Conservation (phyloP, 2,113 vertebrate genomes). For the Girardinichthys multiradiatus region DNA sequence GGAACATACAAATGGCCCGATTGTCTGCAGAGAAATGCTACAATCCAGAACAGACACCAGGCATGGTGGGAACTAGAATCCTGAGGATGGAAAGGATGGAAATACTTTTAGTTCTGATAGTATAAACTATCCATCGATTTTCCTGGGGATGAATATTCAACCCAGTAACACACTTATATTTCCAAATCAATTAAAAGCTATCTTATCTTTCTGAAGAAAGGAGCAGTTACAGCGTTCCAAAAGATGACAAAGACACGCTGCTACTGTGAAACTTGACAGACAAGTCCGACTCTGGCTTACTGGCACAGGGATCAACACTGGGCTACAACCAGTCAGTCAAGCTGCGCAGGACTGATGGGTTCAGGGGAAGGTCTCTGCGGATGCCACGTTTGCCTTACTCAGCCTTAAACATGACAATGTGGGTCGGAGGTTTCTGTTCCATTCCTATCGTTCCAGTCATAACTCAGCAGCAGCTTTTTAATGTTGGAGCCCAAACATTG, state of each 20-base stretch:
- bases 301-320: slow-evolving; percentile 18
- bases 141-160: background rate
- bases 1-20: slow-evolving; percentile 9
- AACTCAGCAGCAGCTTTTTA: background rate
- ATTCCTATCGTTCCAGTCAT: background rate
- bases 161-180: slow-evolving; percentile 8
- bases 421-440: background rate
- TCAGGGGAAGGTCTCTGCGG: slow-evolving; percentile 30
- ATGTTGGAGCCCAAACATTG: background rate
- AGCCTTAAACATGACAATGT: slow-evolving; percentile 26
- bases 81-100: slow-evolving; percentile 9
- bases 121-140: slow-evolving; percentile 3
- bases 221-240: slow-evolving; percentile 9
- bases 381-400: slow-evolving; percentile 18
- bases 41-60: slow-evolving; percentile 5
- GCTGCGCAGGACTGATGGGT: slow-evolving; percentile 41
- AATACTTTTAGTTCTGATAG: background rate
- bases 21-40: slow-evolving; percentile 9
- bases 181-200: slow-evolving; percentile 2
- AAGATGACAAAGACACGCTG: slow-evolving; percentile 17
- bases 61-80: slow-evolving; percentile 6
- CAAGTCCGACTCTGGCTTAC: slow-evolving; percentile 36
- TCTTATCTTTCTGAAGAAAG: background rate
- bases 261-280: slow-evolving; percentile 59
- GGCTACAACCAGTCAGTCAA: slow-evolving; percentile 65